phyloP scores from a whole-genome alignment of 2,888 invertebrate species.

The Pimpla rufipes region DNA sequence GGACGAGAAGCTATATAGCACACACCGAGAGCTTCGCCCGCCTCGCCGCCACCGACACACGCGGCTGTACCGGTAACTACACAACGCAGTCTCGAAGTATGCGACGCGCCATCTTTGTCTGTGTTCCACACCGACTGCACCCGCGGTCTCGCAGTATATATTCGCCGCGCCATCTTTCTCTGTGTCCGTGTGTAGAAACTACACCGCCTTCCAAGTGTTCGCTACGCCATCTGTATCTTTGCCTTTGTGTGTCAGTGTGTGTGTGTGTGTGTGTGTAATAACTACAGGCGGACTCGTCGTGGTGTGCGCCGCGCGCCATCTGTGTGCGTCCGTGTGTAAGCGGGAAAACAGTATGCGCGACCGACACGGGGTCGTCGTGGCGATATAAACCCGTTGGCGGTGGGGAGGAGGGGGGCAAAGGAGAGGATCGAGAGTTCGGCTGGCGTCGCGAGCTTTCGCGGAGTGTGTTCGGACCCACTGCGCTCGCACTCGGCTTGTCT shows the following conservation, averaged over 20 bases:
- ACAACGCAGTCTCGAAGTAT: too few relatives aligned
- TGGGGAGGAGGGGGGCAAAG: slow-evolving; percentile 19
- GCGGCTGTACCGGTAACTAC: too few relatives aligned
- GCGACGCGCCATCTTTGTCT: too few relatives aligned
- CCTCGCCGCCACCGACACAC: too few relatives aligned
- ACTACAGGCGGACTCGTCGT: neutral
- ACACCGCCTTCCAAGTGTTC: too few relatives aligned
- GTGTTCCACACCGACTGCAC: too few relatives aligned
- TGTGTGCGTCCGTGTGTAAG: neutral
- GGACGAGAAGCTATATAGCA: slow-evolving; percentile 27
- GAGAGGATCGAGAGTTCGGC: slow-evolving; percentile 45
- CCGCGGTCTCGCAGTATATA: too few relatives aligned
- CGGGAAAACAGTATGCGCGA: slow-evolving; percentile 39
- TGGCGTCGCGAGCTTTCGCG: slow-evolving; percentile 53
- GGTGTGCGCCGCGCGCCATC: neutral
- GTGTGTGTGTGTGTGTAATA: neutral
- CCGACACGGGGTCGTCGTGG: slow-evolving; percentile 17
- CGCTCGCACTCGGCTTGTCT: neutral
- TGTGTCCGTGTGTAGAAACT: too few relatives aligned
- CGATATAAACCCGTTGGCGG: slow-evolving; percentile 15
- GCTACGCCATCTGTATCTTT: too few relatives aligned
- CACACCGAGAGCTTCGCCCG: slow-evolving; percentile 6
- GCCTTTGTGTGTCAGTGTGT: neutral
- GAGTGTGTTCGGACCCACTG: slow-evolving; percentile 17
- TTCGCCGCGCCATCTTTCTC: too few relatives aligned